These are phyloP conservation scores for Pelodytes ibericus DNA, from an alignment of 2,797 vertebrate genomes.

Conservation along the genomic window DNA sequence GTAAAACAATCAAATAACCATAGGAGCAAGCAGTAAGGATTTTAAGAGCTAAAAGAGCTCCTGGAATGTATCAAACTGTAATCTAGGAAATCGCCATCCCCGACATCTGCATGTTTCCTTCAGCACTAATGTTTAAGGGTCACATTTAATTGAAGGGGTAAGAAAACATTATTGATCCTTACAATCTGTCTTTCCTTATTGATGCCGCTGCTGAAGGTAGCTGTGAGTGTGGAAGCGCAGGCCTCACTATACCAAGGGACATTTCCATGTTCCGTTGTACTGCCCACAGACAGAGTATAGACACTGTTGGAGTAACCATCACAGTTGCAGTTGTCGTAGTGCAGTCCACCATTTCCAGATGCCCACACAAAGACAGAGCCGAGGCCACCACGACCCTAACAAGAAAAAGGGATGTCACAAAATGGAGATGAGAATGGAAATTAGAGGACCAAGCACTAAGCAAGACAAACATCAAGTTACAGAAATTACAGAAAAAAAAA, in stretches of 20 bases:
- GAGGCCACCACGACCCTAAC: conserved; percentile 85
- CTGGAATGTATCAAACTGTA: no score
- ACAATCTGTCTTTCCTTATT: conserved; percentile 67
- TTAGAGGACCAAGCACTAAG: no score
- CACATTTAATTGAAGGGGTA: background rate
- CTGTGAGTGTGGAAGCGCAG: conserved; percentile 85
- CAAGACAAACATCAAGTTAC: no score
- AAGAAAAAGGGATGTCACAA: no score
- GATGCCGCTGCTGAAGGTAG: conserved; percentile 87
- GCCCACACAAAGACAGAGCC: conserved; percentile 91
- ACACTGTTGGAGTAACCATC: conserved; percentile 90
- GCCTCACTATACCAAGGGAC: conserved; percentile 85
- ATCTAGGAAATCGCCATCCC: no score
- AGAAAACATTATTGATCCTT: conserved; percentile 55
- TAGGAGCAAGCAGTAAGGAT: no score
- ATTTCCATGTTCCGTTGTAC: conserved; percentile 76
- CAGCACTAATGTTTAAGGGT: background rate
- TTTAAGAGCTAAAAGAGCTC: no score
- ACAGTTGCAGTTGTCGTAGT: conserved; percentile 86
- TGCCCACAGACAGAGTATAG: conserved; percentile 87
- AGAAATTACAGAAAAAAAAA: no score
- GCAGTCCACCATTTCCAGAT: conserved; percentile 83
- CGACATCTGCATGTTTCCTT: background rate
- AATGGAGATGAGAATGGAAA: no score
- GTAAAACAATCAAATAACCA: no score